Conservation (phyloP, 2,797 vertebrate genomes). For the Chiroxiphia lanceolata region DNA sequence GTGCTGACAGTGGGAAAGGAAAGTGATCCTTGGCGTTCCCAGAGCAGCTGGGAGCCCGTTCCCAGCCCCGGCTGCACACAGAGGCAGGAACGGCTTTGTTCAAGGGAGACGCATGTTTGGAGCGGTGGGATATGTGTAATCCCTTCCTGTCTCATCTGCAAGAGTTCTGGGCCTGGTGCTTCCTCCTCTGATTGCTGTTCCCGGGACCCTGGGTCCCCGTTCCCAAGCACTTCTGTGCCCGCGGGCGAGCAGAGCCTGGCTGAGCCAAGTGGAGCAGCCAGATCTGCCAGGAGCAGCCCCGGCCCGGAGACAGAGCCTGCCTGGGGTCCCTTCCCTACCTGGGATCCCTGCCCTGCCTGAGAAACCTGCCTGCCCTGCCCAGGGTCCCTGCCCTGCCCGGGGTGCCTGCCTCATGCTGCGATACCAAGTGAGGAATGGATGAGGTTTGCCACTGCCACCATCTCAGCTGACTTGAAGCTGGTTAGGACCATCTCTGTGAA, state of each 20-base stretch:
- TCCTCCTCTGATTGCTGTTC: slow-evolving; percentile 25
- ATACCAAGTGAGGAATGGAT: too few species aligned
- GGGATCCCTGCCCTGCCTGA: not conserved
- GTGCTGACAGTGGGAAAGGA: slow-evolving; percentile 66
- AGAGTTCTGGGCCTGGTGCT: not conserved
- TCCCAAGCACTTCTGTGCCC: not conserved
- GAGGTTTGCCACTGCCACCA: accelerated
- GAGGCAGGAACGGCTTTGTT: slow-evolving; percentile 29
- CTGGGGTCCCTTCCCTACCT: not conserved
- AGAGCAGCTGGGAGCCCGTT: slow-evolving; percentile 38
- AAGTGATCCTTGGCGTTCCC: slow-evolving; percentile 18
- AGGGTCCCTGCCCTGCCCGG: not conserved
- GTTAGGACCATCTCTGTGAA: not conserved
- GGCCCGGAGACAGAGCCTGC: not conserved
- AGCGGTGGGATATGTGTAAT: slow-evolving; percentile 46
- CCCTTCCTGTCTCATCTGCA: slow-evolving; percentile 46
- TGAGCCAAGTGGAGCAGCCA: not conserved
- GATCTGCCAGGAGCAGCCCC: not conserved
- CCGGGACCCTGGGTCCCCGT: not conserved
- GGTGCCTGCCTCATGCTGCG: accelerated
- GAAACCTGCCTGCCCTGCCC: too few species aligned
- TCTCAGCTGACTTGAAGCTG: accelerated
- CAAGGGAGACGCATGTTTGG: not conserved
- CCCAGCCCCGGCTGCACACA: not conserved
- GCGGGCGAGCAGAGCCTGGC: accelerated